phyloP scores from a whole-genome alignment of 1,140 invertebrate species.

The Tetraneura akinire region DNA sequence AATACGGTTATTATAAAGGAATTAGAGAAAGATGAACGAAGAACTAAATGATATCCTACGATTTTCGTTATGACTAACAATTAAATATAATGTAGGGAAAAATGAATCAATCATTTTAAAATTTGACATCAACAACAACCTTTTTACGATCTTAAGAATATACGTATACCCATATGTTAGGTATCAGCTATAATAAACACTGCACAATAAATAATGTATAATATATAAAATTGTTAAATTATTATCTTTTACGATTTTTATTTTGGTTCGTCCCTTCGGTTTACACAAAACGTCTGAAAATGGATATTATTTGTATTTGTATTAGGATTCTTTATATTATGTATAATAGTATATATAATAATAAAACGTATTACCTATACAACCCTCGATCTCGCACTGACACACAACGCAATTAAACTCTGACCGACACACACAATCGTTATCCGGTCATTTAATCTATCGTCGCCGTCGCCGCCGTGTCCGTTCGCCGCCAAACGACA shows the following conservation, averaged over 20 bases:
- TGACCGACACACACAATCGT: neutral
- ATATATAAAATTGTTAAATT: neutral
- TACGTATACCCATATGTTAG: too few relatives aligned
- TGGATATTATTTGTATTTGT: conserved; percentile 17
- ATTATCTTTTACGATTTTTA: neutral
- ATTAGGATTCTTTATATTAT: conserved; percentile 5
- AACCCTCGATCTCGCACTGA: neutral
- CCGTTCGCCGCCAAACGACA: conserved; percentile 11
- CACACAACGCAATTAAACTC: conserved; percentile 35
- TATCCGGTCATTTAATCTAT: conserved; percentile 47
- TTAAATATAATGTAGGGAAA: neutral
- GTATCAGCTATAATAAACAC: too few relatives aligned
- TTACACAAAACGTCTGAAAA: neutral
- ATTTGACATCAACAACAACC: too few relatives aligned
- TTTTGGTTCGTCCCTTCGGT: neutral
- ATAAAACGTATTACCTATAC: conserved; percentile 12
- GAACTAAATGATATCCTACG: too few relatives aligned
- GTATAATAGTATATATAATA: too few relatives aligned
- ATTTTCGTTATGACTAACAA: too few relatives aligned
- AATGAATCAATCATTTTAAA: neutral
- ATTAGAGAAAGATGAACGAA: too few relatives aligned
- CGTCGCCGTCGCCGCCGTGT: neutral
- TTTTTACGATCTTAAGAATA: too few relatives aligned
- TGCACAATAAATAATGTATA: neutral
- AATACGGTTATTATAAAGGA: too few relatives aligned